phyloP scores from a whole-genome alignment of 2,113 vertebrate species.

The Steatornis caripensis region DNA sequence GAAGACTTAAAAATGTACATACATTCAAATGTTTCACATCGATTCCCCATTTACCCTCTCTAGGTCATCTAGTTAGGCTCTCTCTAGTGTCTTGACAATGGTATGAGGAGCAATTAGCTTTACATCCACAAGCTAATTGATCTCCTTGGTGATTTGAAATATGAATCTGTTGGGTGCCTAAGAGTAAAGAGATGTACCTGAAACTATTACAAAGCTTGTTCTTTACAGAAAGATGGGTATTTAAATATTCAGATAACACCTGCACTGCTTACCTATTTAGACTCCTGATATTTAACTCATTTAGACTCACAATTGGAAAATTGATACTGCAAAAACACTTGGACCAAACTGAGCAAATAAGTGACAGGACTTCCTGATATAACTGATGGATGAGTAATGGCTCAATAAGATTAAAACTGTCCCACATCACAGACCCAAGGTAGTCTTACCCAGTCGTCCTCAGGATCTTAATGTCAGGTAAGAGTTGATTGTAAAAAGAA shows the following conservation, averaged over 20 bases:
- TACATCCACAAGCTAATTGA: background rate
- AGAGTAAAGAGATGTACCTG: background rate
- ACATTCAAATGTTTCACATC: background rate
- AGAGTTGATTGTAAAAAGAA: background rate
- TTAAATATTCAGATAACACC: background rate
- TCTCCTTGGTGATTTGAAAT: background rate
- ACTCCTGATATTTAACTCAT: background rate
- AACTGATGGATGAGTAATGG: background rate
- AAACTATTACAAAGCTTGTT: background rate
- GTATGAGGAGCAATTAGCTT: background rate
- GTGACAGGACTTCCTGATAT: background rate
- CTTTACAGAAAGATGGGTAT: background rate
- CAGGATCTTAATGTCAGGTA: background rate
- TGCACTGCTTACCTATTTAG: background rate
- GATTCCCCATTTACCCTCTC: background rate
- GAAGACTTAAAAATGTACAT: background rate
- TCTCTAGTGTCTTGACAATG: background rate
- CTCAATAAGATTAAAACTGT: background rate
- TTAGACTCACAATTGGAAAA: background rate
- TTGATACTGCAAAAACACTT: background rate
- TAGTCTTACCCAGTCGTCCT: background rate
- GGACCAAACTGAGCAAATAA: background rate
- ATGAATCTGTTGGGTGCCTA: background rate
- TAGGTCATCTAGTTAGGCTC: background rate
- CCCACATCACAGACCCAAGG: background rate